These are phyloP conservation scores for Boleophthalmus pectinirostris DNA, from an alignment of 2,113 vertebrate species.

Conservation along the genomic window DNA sequence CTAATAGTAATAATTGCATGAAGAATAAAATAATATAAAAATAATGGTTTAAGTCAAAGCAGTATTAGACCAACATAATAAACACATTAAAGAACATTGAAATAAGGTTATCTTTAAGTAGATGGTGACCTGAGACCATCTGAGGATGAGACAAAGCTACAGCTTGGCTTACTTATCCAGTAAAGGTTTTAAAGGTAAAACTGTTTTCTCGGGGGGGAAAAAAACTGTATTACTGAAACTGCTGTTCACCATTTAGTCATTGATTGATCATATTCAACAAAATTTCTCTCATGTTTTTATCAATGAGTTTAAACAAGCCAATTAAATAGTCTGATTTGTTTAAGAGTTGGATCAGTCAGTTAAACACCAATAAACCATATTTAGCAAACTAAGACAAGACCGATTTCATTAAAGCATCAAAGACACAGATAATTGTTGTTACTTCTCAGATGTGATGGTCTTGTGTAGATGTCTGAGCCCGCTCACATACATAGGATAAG, in stretches of 20 bases:
- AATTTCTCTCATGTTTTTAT: background rate
- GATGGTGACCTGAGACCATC: slow-evolving; percentile 16
- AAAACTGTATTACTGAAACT: slow-evolving; percentile 9
- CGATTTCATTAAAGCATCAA: background rate
- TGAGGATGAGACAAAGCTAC: background rate
- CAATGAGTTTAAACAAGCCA: background rate
- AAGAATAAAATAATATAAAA: too few relatives aligned
- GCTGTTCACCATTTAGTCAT: background rate
- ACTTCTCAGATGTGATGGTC: background rate
- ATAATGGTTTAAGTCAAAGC: too few relatives aligned
- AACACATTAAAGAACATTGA: slow-evolving; percentile 7
- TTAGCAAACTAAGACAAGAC: background rate
- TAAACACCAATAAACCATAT: background rate
- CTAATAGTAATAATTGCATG: too few relatives aligned
- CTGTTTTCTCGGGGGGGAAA: slow-evolving; percentile 25
- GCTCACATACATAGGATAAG: background rate
- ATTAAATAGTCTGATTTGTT: background rate
- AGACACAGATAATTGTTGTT: background rate
- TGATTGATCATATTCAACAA: background rate
- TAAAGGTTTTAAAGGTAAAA: slow-evolving; percentile 27
- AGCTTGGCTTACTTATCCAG: slow-evolving; percentile 6
- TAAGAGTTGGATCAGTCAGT: background rate
- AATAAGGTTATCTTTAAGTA: slow-evolving; percentile 25
- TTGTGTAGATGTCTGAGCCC: background rate
- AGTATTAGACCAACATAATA: background rate